These are phyloP conservation scores for Tenthredo mesomela DNA, from an alignment of 2,888 invertebrate genomes.

Conservation along the genomic window DNA sequence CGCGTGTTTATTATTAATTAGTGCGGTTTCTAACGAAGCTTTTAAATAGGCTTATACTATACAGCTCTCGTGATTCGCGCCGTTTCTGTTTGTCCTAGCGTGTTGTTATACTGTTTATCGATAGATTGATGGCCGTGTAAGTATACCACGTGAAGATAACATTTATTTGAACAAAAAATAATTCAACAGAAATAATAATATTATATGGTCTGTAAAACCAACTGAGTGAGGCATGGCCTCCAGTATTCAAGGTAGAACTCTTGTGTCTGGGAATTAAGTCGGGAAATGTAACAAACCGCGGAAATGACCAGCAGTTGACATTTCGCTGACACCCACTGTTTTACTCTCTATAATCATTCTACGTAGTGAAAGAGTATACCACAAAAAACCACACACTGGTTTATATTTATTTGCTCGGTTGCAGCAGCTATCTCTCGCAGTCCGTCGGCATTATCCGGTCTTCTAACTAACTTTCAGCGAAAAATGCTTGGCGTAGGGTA, in stretches of 20 bases:
- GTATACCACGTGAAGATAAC: conserved; percentile 19
- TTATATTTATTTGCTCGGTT: conserved; percentile 15
- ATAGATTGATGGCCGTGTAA: conserved; percentile 29
- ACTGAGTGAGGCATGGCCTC: neutral
- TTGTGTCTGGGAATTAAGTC: neutral
- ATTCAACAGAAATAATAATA: neutral
- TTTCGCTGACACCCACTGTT: conserved; percentile 16
- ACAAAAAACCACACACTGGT: conserved; percentile 5
- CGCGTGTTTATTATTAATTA: conserved; percentile 50
- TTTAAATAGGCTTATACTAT: conserved; percentile 40
- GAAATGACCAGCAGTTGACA: conserved; percentile 12
- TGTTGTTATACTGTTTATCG: conserved; percentile 36
- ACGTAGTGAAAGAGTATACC: neutral
- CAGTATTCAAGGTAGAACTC: neutral
- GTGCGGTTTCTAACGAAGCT: conserved; percentile 47
- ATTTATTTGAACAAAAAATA: conserved; percentile 30
- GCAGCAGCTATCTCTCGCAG: conserved; percentile 23
- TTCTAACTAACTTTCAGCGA: conserved; percentile 29
- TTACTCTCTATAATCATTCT: neutral
- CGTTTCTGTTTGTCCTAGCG: conserved; percentile 30
- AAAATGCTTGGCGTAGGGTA: conserved; percentile 22
- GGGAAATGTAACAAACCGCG: neutral
- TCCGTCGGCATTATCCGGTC: conserved; percentile 25
- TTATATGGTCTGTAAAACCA: neutral
- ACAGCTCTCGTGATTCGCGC: conserved; percentile 29